A percentile compares a stretch with the other conserved stretches of the same genome.
These are phyloP conservation scores for Tragelaphus strepsiceros DNA, from an alignment of 2,113 vertebrate genomes.

Conservation along the genomic window DNA sequence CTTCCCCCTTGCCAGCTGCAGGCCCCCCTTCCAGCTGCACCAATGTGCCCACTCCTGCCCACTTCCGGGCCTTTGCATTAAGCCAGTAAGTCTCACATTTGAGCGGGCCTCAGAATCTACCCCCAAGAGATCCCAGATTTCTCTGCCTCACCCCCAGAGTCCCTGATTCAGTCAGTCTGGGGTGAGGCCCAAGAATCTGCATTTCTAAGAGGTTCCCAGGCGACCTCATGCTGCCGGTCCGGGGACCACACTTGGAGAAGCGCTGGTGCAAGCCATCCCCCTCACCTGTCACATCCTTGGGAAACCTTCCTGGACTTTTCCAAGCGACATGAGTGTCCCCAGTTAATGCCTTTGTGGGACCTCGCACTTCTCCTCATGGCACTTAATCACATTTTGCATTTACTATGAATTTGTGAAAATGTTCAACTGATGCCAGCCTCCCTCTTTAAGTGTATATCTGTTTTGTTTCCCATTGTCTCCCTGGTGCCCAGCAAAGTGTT, in stretches of 20 bases:
- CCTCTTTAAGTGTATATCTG: neutral
- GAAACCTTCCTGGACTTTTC: neutral
- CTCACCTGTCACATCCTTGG: neutral
- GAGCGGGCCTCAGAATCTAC: neutral
- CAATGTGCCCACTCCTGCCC: neutral
- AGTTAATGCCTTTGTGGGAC: rapidly evolving
- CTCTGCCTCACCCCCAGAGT: neutral
- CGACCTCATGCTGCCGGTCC: no score
- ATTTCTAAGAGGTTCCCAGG: neutral
- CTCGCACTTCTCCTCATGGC: neutral
- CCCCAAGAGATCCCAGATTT: neutral
- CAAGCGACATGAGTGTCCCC: neutral
- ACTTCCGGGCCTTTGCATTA: neutral
- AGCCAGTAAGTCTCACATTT: neutral
- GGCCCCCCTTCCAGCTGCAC: neutral
- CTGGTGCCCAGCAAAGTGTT: neutral
- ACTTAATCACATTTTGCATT: neutral
- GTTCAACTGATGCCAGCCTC: neutral
- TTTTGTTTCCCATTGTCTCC: neutral
- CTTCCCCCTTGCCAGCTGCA: neutral
- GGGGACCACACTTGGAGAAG: neutral
- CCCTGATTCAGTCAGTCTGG: neutral
- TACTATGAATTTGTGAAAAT: neutral
- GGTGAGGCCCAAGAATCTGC: no score
- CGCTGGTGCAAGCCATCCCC: neutral